Conservation (phyloP, 2,797 vertebrate genomes). For the Rhinoraja longicauda region DNA sequence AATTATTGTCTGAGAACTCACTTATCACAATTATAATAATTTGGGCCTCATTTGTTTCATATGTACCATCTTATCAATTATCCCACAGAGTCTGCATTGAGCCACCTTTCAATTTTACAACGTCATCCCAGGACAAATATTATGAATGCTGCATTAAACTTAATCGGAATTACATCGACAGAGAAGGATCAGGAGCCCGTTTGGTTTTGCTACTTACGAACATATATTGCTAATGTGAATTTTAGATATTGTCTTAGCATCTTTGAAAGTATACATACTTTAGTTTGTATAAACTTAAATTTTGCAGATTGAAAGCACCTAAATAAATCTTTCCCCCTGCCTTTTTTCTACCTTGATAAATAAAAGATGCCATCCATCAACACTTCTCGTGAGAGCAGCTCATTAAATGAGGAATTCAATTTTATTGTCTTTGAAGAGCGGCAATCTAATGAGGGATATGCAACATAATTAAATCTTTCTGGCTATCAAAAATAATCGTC, state of each 20-base stretch:
- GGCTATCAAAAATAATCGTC: conserved; percentile 30
- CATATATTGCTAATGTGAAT: not conserved
- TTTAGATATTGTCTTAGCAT: not conserved
- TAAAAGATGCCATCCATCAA: conserved; percentile 19
- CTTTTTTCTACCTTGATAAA: not conserved
- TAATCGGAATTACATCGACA: not conserved
- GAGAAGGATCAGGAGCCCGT: not conserved
- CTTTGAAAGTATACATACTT: not conserved
- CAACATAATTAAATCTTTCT: conserved; percentile 31
- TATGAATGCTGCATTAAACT: not conserved
- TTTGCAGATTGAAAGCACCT: not conserved
- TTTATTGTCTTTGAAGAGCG: conserved; percentile 15
- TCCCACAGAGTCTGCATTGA: not conserved
- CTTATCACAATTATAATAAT: not conserved
- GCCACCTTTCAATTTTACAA: not conserved
- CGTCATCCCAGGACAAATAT: not conserved
- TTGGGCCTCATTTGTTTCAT: not conserved
- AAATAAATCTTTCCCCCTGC: not conserved
- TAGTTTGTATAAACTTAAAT: not conserved
- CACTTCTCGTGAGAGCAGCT: not conserved
- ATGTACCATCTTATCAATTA: not conserved
- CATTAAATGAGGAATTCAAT: conserved; percentile 30
- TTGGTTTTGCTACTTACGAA: not conserved
- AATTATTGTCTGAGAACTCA: not conserved
- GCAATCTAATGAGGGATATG: not conserved